Conservation (phyloP, 2,797 vertebrate genomes). For the Cyprinodon diabolis region DNA sequence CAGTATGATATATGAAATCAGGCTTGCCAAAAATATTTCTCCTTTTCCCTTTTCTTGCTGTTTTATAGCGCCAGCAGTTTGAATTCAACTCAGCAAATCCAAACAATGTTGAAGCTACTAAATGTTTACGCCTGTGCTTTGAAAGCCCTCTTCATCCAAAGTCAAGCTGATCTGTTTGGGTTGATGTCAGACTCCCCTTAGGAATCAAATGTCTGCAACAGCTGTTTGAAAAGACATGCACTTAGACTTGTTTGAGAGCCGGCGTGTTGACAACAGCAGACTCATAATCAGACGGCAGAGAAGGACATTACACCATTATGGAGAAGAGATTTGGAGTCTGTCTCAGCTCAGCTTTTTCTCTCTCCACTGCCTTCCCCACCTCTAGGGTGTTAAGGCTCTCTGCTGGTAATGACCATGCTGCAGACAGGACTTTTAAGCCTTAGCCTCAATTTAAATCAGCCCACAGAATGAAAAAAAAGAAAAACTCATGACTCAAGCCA, state of each 20-base stretch:
- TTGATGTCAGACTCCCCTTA: slow-evolving; percentile 43
- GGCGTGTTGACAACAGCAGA: slow-evolving; percentile 46
- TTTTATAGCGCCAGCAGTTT: slow-evolving; percentile 24
- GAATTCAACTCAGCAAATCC: slow-evolving; percentile 10
- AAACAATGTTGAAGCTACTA: slow-evolving; percentile 34
- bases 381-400: slow-evolving; percentile 65
- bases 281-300: slow-evolving; percentile 42
- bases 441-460: slow-evolving; percentile 60
- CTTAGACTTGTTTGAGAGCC: slow-evolving; percentile 49
- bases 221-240: slow-evolving; percentile 58
- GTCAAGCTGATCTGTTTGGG: slow-evolving; percentile 42
- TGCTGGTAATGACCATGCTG: slow-evolving; percentile 72
- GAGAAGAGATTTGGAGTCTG: slow-evolving; percentile 62
- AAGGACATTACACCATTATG: slow-evolving; percentile 59
- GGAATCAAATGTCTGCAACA: slow-evolving; percentile 55
- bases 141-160: slow-evolving; percentile 43
- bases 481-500: slow-evolving; percentile 60
- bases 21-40: slow-evolving; percentile 12
- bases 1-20: slow-evolving; percentile 18
- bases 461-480: slow-evolving; percentile 34
- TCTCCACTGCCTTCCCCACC: slow-evolving; percentile 40
- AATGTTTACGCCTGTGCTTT: slow-evolving; percentile 45
- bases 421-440: slow-evolving; percentile 74
- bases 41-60: slow-evolving; percentile 12
- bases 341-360: slow-evolving; percentile 48